Conservation (phyloP, 2,113 vertebrate genomes). For the Gymnocephalus cernua region DNA sequence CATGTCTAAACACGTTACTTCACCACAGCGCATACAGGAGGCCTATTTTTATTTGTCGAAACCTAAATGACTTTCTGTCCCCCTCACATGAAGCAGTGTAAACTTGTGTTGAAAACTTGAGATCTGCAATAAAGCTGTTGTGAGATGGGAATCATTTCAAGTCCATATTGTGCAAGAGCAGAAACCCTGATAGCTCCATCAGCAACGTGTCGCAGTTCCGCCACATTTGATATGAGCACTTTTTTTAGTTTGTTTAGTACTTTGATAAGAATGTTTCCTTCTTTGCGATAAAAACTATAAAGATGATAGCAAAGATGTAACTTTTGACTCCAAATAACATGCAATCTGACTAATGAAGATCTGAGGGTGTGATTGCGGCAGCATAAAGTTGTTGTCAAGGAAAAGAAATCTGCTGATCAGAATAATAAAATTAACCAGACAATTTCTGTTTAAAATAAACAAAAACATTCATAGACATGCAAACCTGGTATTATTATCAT, state of each 20-base stretch:
- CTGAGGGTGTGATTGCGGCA: neutral
- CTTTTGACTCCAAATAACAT: neutral
- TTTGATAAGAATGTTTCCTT: conserved; percentile 45
- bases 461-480: neutral
- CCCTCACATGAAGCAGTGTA: neutral
- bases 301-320: conserved; percentile 1
- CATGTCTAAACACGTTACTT: conserved; percentile 1
- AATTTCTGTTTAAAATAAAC: neutral
- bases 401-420: neutral
- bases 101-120: conserved; percentile 12
- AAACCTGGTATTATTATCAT: neutral
- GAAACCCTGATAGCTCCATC: conserved; percentile 26
- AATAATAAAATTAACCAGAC: neutral
- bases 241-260: neutral
- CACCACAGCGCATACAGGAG: conserved; percentile 31
- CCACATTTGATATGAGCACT: conserved; percentile 24
- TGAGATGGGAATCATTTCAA: conserved; percentile 3
- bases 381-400: neutral
- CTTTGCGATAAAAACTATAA: conserved; percentile 23
- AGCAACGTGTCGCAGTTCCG: neutral
- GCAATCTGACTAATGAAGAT: conserved; percentile 9
- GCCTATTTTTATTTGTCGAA: conserved; percentile 48
- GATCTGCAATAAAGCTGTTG: neutral
- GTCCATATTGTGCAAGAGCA: conserved; percentile 54
- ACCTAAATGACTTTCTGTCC: conserved; percentile 5